These are phyloP conservation scores for Syncerus caffer DNA, from an alignment of 2,797 vertebrate genomes.

Conservation along the genomic window DNA sequence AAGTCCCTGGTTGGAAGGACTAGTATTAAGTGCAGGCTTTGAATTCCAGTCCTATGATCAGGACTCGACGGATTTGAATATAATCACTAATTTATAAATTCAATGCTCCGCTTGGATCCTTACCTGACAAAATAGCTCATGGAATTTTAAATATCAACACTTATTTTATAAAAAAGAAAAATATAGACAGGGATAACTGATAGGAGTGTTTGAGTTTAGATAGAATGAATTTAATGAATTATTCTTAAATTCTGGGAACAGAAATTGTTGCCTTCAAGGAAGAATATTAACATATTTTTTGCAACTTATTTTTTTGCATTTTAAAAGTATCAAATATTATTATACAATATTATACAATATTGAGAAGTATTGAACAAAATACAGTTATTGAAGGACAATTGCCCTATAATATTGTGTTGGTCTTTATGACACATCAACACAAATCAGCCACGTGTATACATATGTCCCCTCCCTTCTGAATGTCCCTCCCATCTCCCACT, in stretches of 20 bases:
- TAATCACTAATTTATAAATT: background rate
- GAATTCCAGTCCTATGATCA: background rate
- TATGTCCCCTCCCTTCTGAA: background rate
- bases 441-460: background rate
- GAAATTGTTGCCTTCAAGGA: background rate
- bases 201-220: background rate
- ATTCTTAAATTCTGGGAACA: background rate
- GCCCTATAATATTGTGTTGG: background rate
- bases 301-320: background rate
- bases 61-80: background rate
- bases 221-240: background rate
- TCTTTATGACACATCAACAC: background rate
- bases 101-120: background rate
- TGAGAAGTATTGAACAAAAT: background rate
- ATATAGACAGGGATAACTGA: background rate
- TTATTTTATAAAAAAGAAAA: slow-evolving; percentile 27
- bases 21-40: slow-evolving; percentile 22
- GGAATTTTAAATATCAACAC: background rate
- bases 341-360: background rate
- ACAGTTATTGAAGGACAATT: background rate
- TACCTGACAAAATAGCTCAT: background rate
- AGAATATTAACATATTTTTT: background rate
- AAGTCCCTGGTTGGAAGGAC: background rate
- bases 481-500: background rate
- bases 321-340: background rate